phyloP scores from a whole-genome alignment of 2,888 invertebrate species.

The Cephus rjabovi region DNA sequence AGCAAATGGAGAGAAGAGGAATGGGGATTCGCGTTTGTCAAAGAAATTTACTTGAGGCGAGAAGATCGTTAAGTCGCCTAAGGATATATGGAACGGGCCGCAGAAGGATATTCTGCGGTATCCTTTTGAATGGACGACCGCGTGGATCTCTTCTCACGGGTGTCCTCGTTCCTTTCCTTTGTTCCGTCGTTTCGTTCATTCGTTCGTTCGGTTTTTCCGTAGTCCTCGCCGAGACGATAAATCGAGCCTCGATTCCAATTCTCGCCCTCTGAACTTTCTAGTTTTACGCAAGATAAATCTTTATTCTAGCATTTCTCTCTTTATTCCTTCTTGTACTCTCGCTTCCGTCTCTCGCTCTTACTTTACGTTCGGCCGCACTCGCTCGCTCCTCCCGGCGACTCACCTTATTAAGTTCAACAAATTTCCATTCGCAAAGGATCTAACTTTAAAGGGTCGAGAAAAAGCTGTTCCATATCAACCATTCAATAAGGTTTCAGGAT shows the following conservation, averaged over 20 bases:
- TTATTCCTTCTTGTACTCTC: not conserved
- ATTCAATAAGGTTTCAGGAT: not conserved
- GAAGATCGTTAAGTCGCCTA: not conserved
- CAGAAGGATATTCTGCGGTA: not conserved
- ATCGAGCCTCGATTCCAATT: not conserved
- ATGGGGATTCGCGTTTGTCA: not conserved
- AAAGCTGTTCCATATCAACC: not conserved
- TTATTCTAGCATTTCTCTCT: not conserved
- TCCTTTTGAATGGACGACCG: not conserved
- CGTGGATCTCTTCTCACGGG: not conserved
- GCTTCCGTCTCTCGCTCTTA: not conserved
- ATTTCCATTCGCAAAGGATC: not conserved
- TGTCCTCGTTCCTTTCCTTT: not conserved
- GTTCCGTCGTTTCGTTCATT: not conserved
- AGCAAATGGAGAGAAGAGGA: not conserved
- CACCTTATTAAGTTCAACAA: not conserved
- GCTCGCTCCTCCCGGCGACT: not conserved
- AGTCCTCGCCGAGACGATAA: not conserved
- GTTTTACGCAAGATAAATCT: not conserved
- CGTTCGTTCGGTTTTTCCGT: not conserved
- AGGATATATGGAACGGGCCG: not conserved
- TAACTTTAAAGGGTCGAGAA: not conserved
- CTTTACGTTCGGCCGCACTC: no score
- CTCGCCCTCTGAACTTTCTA: not conserved
- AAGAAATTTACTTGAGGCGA: not conserved